Conservation (phyloP, 2,888 invertebrate genomes). For the Athalia cordata region DNA sequence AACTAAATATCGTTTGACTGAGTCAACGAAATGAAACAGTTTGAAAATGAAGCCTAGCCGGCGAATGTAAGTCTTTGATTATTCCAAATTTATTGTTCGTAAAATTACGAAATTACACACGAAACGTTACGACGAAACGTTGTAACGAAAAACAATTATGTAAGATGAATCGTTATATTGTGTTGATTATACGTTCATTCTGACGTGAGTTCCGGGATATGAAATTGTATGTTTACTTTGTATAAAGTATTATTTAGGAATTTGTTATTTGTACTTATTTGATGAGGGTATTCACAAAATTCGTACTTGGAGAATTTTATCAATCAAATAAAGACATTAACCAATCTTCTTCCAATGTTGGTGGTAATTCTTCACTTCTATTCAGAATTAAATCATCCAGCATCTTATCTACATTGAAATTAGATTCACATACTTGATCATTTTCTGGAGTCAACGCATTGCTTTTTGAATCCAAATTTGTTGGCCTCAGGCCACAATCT, state of each 20-base stretch:
- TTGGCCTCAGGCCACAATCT: conserved; percentile 14
- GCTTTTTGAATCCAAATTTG: background rate
- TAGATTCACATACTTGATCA: conserved; percentile 27
- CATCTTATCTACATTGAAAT: conserved; percentile 48
- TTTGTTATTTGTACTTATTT: conserved; percentile 26
- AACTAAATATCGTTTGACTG: too few relatives aligned
- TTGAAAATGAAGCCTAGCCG: too few relatives aligned
- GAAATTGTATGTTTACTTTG: too few relatives aligned
- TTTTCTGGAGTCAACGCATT: background rate
- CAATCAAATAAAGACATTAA: conserved; percentile 50
- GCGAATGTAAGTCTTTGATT: too few relatives aligned
- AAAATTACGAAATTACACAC: too few relatives aligned
- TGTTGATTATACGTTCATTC: too few relatives aligned
- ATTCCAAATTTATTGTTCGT: too few relatives aligned
- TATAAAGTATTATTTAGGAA: background rate
- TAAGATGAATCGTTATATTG: too few relatives aligned
- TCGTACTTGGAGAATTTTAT: background rate
- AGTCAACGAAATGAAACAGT: too few relatives aligned
- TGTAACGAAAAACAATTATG: too few relatives aligned
- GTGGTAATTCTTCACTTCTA: conserved; percentile 48
- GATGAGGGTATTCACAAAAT: background rate
- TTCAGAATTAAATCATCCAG: conserved; percentile 51
- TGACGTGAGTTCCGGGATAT: too few relatives aligned
- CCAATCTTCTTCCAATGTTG: conserved; percentile 53
- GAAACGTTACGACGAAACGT: too few relatives aligned